Conservation (phyloP, 2,113 vertebrate species). For the Anoplopoma fimbria region DNA sequence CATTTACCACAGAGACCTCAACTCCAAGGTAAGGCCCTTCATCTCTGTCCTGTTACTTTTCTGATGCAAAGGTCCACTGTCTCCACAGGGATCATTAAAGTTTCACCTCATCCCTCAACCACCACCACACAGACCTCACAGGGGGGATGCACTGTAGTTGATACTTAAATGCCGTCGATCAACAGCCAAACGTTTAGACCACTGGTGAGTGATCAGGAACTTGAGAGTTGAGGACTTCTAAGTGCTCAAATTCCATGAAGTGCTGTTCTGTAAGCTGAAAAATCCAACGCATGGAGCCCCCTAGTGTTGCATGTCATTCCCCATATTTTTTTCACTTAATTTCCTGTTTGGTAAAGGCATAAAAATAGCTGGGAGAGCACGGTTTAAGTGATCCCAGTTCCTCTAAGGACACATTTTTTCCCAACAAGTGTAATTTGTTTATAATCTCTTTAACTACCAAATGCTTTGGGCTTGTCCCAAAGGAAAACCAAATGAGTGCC, state of each 20-base stretch:
- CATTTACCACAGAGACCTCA: conserved; percentile 93
- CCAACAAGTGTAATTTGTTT: too few species aligned
- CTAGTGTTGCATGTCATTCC: background rate
- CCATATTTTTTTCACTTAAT: background rate
- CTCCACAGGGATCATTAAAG: background rate
- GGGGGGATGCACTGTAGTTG: background rate
- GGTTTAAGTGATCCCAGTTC: background rate
- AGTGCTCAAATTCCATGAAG: background rate
- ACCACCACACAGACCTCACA: background rate
- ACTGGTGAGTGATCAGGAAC: background rate
- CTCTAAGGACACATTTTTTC: background rate
- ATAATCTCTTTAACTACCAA: background rate
- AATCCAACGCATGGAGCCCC: background rate
- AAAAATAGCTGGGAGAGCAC: background rate
- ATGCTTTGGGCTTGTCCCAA: background rate
- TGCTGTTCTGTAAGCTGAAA: background rate
- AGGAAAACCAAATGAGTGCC: background rate
- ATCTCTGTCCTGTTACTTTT: background rate
- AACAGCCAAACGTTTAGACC: background rate
- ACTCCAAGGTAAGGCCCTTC: conserved; percentile 86
- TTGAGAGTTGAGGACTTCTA: background rate
- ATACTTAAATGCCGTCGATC: background rate
- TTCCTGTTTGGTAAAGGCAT: background rate
- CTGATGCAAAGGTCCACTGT: background rate
- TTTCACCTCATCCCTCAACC: background rate